Evolutionary conservation across 2,113 vertebrate species (phyloP), one percentile per base, ranked within the genome.

Genomic region (Pipa parva): DNA sequence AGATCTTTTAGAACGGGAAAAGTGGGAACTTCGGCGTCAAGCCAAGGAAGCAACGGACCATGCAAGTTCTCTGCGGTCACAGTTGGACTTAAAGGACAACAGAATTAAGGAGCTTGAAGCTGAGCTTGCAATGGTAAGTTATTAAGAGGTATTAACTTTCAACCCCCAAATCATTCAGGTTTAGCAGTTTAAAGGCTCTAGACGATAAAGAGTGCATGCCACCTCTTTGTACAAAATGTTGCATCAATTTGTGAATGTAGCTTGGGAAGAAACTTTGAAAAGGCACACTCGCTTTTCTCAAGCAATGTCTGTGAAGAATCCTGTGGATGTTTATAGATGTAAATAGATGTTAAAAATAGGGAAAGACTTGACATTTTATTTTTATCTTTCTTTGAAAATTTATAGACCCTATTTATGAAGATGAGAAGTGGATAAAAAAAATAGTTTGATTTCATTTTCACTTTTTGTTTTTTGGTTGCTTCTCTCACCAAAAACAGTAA

Each of bases 31-130:
- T 42, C 78, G 95, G 54, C 88, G 95, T 22, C 97, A 97, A 75
- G 93, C 94, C 79, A 98, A 98, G 85, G 97, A 99, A 68, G 95
- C 97, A 28, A 96, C 95, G 0, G 97, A 98, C 83, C 95, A 96
- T 1, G 93, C 94, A 1, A 86, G 89, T 0, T 83, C 91, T 4
- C 86, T 99, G 37, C 93, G 93, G 66, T 91, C 94, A 2, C 95
- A 98, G 87, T 91, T 98, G 9, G 97, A 99, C 83, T 90, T 98
- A 72, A 98, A 95, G 73, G 97, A 99, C 82, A 98, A 98, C 88
- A 87, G 97, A 61, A 97, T 97, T 86, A 99, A 98, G 87, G 97
- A 99, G 83, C 91, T 99, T 81, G 97, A 98, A 77, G 97, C 96
- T 0, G 97, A 99, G 79, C 84, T 99, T 76, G 88, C 96, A 75